These are phyloP conservation scores for Centropyge bicolor DNA, from an alignment of 2,797 vertebrate genomes.

Conservation along the genomic window DNA sequence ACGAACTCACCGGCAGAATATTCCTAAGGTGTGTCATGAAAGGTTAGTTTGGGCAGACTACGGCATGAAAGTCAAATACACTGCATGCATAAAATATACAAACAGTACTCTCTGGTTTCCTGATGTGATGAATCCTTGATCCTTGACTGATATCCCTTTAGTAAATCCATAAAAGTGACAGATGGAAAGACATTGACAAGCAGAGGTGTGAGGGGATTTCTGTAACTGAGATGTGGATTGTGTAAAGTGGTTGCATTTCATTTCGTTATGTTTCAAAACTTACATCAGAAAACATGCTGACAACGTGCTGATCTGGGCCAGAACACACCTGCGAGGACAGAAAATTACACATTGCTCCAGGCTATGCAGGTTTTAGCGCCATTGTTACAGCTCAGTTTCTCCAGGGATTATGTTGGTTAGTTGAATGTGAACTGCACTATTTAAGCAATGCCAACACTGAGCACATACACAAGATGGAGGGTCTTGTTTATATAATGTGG, in stretches of 20 bases:
- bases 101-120: neutral
- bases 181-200: neutral
- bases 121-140: constrained; percentile 5
- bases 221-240: neutral
- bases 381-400: constrained; percentile 27
- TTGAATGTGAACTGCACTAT: constrained; percentile 16
- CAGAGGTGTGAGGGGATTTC: neutral
- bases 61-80: neutral
- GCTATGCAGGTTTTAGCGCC: constrained; percentile 21
- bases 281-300: constrained; percentile 16
- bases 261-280: neutral
- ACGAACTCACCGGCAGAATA: constrained; percentile 35
- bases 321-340: constrained; percentile 42
- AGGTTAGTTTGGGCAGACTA: constrained; percentile 13
- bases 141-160: neutral
- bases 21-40: constrained; percentile 48
- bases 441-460: constrained; percentile 11
- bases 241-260: neutral
- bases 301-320: constrained; percentile 32
- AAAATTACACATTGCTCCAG: constrained; percentile 26
- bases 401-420: constrained; percentile 23
- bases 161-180: neutral
- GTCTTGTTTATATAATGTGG: neutral
- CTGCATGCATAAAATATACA: constrained; percentile 28
- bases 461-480: neutral